Conservation (phyloP, 2,888 invertebrate genomes). For the Terebella lapidaria region DNA sequence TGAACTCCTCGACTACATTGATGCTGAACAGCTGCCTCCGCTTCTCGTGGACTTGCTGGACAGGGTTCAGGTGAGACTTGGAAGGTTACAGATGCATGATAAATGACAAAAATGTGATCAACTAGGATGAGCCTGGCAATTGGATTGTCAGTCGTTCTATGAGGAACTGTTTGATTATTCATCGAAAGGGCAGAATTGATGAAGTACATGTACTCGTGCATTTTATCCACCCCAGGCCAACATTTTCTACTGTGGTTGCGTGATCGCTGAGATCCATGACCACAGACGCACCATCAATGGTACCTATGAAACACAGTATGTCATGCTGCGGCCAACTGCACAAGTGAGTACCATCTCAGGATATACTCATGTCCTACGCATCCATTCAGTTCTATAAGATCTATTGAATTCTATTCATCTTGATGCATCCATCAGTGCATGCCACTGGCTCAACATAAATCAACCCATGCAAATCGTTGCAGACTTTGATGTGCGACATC, state of each 20-base stretch:
- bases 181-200: too few relatives aligned
- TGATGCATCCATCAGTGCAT: too few relatives aligned
- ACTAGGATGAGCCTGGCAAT: too few relatives aligned
- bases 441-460: too few relatives aligned
- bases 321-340: slow-evolving; percentile 59
- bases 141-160: too few relatives aligned
- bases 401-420: too few relatives aligned
- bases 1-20: slow-evolving; percentile 76
- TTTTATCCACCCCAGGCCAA: slow-evolving; percentile 41
- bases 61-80: slow-evolving; percentile 45
- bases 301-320: slow-evolving; percentile 22
- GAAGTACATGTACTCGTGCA: too few relatives aligned
- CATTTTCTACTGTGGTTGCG: slow-evolving; percentile 78
- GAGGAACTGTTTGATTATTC: too few relatives aligned
- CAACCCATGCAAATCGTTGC: too few relatives aligned
- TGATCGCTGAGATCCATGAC: slow-evolving; percentile 85
- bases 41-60: slow-evolving; percentile 79
- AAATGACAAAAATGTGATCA: too few relatives aligned
- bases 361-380: too few relatives aligned
- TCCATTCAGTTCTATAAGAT: neutral
- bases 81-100: too few relatives aligned
- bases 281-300: slow-evolving; percentile 73
- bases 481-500: slow-evolving; percentile 66
- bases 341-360: slow-evolving; percentile 64
- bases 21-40: slow-evolving; percentile 85